Base-by-base conservation (phyloP, 2,888 invertebrate species). In the Diadegma fenestrale region DNA sequence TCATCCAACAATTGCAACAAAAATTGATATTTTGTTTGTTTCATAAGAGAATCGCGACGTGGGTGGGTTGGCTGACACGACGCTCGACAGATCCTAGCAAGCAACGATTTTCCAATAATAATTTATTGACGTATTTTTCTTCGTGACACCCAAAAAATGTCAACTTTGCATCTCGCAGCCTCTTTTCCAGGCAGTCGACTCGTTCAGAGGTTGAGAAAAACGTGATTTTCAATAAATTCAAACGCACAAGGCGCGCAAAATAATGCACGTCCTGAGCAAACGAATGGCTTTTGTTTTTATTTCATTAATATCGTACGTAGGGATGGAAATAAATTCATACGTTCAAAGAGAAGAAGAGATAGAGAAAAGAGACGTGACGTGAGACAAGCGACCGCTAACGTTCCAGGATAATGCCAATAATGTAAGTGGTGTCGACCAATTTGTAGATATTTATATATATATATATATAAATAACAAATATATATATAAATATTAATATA, bases 321-420 rank as follows among this genome's bases (percentile, higher is more conserved):
- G 14, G 26, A 45, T 43, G 26, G 22, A 26, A 19, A 48, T 3
- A 63, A 63, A 64, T n/a, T 69, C 51, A 81, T 84, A 84, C 63
- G 73, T 78, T 58, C 73, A 64, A 61, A 85, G 43, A 85, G 54
- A 82, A 78, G 26, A 64, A 82, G 63, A 85, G 73, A 84, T 43
- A 85, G 68, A 85, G 72, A 84, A 71, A 80, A 86, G 45, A 87
- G 80, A 87, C 80, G 87, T 88, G 88, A 88, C 84, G 88, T 88
- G 82, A 88, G 84, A 87, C 88, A 90, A 89, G 89, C 90, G 89
- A 78, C 84, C 86, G 87, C 88, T 89, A 89, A 88, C 84, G 87
- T 88, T 89, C 87, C 85, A 85, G 86, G 87, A 75, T 83, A 86
- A 89, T 87, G 88, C 85, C 82, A 85, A 88, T 85, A 80, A 41